Evolutionary conservation across 2,113 vertebrate genomes (phyloP), one percentile per base, ranked within the genome.

Genomic region (Mohoua ochrocephala): DNA sequence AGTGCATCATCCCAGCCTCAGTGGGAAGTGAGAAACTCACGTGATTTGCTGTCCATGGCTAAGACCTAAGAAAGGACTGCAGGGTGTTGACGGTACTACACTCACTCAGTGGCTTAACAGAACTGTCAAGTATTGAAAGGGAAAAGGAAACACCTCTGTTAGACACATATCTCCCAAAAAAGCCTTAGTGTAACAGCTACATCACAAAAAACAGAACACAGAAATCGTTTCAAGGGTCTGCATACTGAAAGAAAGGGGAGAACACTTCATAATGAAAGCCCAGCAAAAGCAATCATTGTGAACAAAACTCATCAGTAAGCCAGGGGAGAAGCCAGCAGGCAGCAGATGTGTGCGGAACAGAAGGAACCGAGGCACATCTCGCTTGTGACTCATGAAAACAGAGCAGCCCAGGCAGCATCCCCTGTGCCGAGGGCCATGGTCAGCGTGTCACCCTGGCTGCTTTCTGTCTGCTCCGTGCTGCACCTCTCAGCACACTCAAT

Each of bases 341-440:
- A 7, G 42, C 15, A 44, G 68, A 78, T 49, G 33, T 19, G 35
- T 0, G 1, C 16, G 41, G 35, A 91, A 63, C 44, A 75, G 82
- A 53, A 69, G 44, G 24, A 77, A 28, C 54, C 41, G 67, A 69
- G 41, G 37, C 56, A 80, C 41, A 63, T 63, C 44, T 73, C 70
- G 16, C 35, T 53, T 56, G 53, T 71, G 65, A 71, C 41, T 77
- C 65, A 18, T 5, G 39, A 33, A 50, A 61, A 67, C 28, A 31
- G 47, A 80, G 67, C 30, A 77, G 64, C 41, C 73, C 11, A 31
- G 27, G 49, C 35, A 54, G 33, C 37, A 65, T 6, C 15, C 28
- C 33, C 44, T 50, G n/a, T 30, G 19, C 4, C 0, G 0, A 24
- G 42, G 45, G 59, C 71, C 80, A 31, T 0, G 17, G 39, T 52